Base-by-base conservation (phyloP, 2,113 vertebrate genomes). In the Piaya cayana region DNA sequence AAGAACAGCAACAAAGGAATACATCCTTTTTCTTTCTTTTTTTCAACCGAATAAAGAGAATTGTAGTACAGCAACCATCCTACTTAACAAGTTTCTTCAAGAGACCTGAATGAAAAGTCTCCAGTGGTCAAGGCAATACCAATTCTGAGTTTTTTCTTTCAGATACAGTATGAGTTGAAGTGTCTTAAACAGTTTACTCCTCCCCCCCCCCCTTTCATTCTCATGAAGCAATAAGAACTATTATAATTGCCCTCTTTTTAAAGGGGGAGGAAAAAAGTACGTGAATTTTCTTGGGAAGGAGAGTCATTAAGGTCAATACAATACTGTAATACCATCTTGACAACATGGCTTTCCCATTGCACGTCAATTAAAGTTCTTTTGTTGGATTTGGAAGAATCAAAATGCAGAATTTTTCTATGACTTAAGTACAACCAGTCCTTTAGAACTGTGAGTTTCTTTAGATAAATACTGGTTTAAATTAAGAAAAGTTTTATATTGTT, bases 331-430 rank as follows among this genome's bases (percentile, higher is more conserved):
- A 81, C n/a, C 77, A 22, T 82, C 74, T 75, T 65, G 68, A 50
- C 12, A 88, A 76, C 39, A 43, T 86, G 91, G 82, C 22, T 95
- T 77, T 94, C 81, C 53, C 45, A 88, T 87, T 96, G 97, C 30
- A 65, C 75, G 91, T 65, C 45, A 78, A 3, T 86, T 84, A 26
- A 81, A 64, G n/a, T 47, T 82, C 18, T 76, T 76, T 25, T 63
- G 32, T 60, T 71, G 43, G 37, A 87, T 79, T 71, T 5, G 3
- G 39, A 92, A 81, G 42, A 82, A 77, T 26, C 25, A 59, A 67
- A 86, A 34, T 71, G 36, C 23, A 47, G 59, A 77, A 58, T 56
- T 93, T 76, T 49, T 82, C 30, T 58, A 25, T 68, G 36, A 86
- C 19, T 72, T 56, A 82, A 90, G 39, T 84, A 45, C 74, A 81